Conservation (phyloP, 2,113 vertebrate genomes). For the Lycaon pictus region DNA sequence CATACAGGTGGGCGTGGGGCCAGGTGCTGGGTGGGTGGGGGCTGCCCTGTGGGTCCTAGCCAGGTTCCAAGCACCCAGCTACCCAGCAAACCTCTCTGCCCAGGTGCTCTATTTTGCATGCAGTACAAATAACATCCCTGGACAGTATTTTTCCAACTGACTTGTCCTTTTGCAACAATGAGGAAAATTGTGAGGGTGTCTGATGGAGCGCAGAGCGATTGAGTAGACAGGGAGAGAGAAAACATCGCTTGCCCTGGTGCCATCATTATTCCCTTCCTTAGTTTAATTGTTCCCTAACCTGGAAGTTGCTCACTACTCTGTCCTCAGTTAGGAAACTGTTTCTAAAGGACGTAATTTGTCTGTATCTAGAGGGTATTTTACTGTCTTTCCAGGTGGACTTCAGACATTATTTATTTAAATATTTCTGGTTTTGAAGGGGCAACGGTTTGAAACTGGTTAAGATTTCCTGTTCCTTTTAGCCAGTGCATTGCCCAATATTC, state of each 20-base stretch:
- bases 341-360: background rate
- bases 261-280: fast-evolving
- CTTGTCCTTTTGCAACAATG: background rate
- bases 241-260: background rate
- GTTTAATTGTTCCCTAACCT: background rate
- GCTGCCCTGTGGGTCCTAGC: fast-evolving
- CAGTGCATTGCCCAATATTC: background rate
- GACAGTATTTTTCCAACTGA: background rate
- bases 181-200: background rate
- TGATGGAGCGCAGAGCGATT: background rate
- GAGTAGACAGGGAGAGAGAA: no score
- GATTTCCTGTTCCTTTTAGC: background rate
- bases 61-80: background rate
- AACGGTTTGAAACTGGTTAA: background rate
- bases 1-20: fast-evolving
- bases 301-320: fast-evolving
- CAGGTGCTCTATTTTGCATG: fast-evolving
- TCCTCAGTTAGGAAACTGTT: background rate
- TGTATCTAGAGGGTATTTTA: background rate
- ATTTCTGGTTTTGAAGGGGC: background rate
- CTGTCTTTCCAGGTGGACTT: background rate
- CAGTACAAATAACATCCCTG: fast-evolving
- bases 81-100: fast-evolving
- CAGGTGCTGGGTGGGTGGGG: fast-evolving
- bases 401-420: background rate